phyloP scores from a whole-genome alignment of 1,140 invertebrate species.

The Drosophila nasuta region DNA sequence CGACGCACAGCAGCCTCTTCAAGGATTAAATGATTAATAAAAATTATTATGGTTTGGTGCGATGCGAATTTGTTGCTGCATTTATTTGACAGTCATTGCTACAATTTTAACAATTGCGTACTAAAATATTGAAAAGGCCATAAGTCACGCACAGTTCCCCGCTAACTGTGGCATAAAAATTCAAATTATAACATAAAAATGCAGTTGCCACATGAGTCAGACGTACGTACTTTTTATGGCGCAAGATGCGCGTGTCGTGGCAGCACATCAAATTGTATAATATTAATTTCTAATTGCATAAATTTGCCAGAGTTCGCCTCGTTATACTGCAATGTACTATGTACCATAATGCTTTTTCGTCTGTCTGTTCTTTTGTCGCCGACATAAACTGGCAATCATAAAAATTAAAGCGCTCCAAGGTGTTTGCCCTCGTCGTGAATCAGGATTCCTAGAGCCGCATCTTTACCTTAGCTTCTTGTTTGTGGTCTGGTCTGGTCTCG shows the following conservation, averaged over 20 bases:
- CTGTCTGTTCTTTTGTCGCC: conserved; percentile 29
- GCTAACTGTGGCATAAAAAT: conserved; percentile 50
- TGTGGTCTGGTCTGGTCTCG: conserved; percentile 7
- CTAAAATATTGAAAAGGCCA: conserved; percentile 31
- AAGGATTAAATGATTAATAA: conserved; percentile 79
- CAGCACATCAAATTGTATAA: conserved; percentile 78
- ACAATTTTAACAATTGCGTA: conserved; percentile 53
- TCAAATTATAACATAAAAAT: conserved; percentile 76
- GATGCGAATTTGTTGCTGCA: conserved; percentile 60
- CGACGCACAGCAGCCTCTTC: conserved; percentile 12
- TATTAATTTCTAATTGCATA: conserved; percentile 85
- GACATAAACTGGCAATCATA: conserved; percentile 53
- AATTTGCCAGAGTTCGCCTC: conserved; percentile 60
- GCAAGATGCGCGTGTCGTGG: conserved; percentile 21
- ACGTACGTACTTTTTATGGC: conserved; percentile 4
- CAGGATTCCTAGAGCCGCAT: neutral
- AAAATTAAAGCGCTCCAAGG: conserved; percentile 79
- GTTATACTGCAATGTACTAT: conserved; percentile 12
- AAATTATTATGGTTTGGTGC: conserved; percentile 56
- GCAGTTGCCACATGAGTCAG: conserved; percentile 62
- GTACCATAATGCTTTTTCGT: too few relatives aligned
- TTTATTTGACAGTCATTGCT: conserved; percentile 24
- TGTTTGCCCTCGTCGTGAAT: conserved; percentile 49
- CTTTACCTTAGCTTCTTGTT: conserved; percentile 25
- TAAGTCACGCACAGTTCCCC: conserved; percentile 46